phyloP scores from a whole-genome alignment of 92 coral and sea anemone genomes.

The Heliopora coerulea region DNA sequence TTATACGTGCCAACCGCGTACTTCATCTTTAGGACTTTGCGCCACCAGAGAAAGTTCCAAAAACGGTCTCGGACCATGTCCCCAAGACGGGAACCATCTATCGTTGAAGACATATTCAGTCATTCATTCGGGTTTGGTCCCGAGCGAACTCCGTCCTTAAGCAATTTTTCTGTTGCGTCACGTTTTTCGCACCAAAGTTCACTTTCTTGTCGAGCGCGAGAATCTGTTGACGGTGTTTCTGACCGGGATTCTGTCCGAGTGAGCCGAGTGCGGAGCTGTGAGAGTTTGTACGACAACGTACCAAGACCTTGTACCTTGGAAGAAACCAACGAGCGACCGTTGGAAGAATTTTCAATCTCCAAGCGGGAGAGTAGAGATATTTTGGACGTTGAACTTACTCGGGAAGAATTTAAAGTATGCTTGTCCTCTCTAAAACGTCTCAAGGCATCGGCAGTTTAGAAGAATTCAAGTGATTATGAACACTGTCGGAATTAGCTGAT shows the following conservation, averaged over 20 bases:
- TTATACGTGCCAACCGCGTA: slow-evolving; percentile 13
- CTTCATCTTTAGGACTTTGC: slow-evolving; percentile 6
- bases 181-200: slow-evolving; percentile 4
- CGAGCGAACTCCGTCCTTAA: not conserved
- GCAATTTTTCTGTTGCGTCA: not conserved
- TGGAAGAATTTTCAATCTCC: not conserved
- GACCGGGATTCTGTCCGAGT: not conserved
- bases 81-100: not conserved
- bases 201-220: not conserved
- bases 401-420: slow-evolving; percentile 19
- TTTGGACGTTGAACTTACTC: slow-evolving; percentile 4
- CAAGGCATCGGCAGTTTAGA: slow-evolving; percentile 14
- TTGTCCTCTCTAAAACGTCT: slow-evolving; percentile 9
- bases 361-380: not conserved
- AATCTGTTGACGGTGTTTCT: slow-evolving; percentile 9
- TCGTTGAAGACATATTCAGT: not conserved
- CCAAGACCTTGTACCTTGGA: not conserved
- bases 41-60: slow-evolving; percentile 13
- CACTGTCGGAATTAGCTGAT: no score
- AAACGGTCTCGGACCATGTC: not conserved
- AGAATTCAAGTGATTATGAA: no score
- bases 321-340: not conserved
- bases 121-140: not conserved
- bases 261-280: not conserved
- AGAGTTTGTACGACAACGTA: slow-evolving; percentile 33